Evolutionary conservation across 1,140 invertebrate species (phyloP), one percentile per base, ranked within the genome.

Genomic region (Bombus pyrosoma): DNA sequence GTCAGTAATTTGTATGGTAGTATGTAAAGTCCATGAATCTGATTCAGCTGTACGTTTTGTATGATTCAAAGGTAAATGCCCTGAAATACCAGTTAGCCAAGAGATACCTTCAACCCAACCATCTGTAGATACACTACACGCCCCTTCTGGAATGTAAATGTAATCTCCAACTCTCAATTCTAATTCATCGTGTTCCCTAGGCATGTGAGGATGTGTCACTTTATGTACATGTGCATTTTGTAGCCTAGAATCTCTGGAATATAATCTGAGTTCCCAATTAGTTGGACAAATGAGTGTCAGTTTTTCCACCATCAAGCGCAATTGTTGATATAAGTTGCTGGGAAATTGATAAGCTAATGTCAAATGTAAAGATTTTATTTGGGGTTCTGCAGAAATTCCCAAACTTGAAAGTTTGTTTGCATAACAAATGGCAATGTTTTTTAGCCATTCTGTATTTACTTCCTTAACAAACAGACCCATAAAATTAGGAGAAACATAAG

Each of bases 291-390:
- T 95, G 10, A 97, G 95, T 89, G 97, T 96, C 59, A 99, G 95
- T 43, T 96, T 96, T 89, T 97, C 96, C 43, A 98, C 97, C 90
- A 98, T 95, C 22, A 94, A 95, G 94, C 98, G 97, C 37, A 99
- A 95, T 43, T 96, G 94, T 86, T 97, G 96, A 92, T 97, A 98
- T 47, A 97, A 96, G 39, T 95, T 95, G 78, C 96, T 95, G 34
- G 97, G 96, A 94, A 98, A 98, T 94, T 98, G 97, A 95, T 98
- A 98, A 9, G 98, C 98, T 87, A 99, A 94, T 5, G 98, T 98
- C 86, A 99, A 95, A 93, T 99, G 98, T 28, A 98, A 95, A 25
- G 97, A 98, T 94, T 98, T 98, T 37, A 97, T 96, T 91, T 97
- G 97, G 1, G 97, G 96, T 92, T 98, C 97, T 82, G 91, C 91